Percentiles rank a stretch among this genome's conserved stretches.
Conservation (phyloP, 2,113 vertebrate species). For the Prinia subflava region DNA sequence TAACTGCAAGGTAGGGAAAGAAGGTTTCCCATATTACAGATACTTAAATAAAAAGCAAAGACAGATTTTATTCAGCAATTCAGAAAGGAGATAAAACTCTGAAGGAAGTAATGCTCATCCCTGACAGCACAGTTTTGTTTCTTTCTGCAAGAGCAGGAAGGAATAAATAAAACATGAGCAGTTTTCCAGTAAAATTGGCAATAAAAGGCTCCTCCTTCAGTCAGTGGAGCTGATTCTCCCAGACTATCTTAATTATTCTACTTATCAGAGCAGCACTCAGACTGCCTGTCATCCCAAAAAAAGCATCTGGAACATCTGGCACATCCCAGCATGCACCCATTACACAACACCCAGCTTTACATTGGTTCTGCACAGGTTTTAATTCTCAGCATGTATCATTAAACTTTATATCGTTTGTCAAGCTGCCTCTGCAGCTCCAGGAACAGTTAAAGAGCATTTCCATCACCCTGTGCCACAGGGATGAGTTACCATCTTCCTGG, state of each 20-base stretch:
- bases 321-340: background rate
- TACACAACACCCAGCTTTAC: background rate
- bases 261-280: background rate
- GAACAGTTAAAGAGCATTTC: background rate
- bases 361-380: background rate
- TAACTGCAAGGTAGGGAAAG: background rate
- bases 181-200: background rate
- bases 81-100: background rate
- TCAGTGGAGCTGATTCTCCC: background rate
- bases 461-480: background rate
- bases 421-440: conserved; percentile 12
- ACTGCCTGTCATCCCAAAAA: background rate
- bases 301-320: conserved; percentile 26
- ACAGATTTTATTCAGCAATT: background rate
- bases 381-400: background rate
- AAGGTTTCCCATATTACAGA: background rate
- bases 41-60: background rate
- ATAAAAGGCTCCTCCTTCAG: background rate
- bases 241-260: background rate
- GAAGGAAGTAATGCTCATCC: background rate
- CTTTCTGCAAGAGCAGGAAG: background rate
- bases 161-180: background rate
- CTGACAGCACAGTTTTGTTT: background rate
- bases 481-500: background rate
- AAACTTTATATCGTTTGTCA: background rate